Evolutionary conservation across 1,140 invertebrate species (phyloP), one percentile per base, ranked within the genome.

Genomic region (Heliconius congener): DNA sequence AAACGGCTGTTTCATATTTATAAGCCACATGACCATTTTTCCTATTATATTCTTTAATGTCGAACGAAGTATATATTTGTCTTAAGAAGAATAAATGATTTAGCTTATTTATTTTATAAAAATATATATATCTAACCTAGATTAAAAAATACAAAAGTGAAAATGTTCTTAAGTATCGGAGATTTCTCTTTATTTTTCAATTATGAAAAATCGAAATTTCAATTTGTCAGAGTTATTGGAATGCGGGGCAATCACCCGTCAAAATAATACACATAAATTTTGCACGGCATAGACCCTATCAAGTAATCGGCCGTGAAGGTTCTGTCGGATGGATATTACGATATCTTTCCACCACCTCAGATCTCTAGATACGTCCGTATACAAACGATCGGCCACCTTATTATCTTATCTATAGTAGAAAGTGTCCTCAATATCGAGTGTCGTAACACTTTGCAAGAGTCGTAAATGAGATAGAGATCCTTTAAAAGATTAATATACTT

Each of bases 231-330:
- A 46, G 60, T 30, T 66, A 74, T 74, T 72, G 77, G 52, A 72
- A 79, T 46, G 73, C 71, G 77, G 66, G 37, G 72, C 77, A 72
- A 74, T 79, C 77, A 74, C 19, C 71, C 77, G 72, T 70, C 77
- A 37, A 74, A 74, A 75, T 75, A 50, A 76, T 71, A 77, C 42
- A 52, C 76, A 30, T 71, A 80, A 73, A 76, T 80, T 75, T 76
- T 71, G n/a, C 57, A 74, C 60, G 42, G 37, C 71, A 39, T 57
- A 57, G 72, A 74, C 42, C 46, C 39, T 57, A 80, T 76, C 74
- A 50, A 46, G 66, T 80, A 76, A 80, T 57, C 52, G 70, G 74
- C 66, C 66, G 46, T 76, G 70, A 76, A 76, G 52, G 18, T n/a
- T 66, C 66, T 75, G 37, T 71, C 23, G 18, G 66, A 23, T 52